Evolutionary conservation across 2,797 vertebrate species (phyloP), one percentile per base, ranked within the genome.

Genomic region (Esox masquinongy): DNA sequence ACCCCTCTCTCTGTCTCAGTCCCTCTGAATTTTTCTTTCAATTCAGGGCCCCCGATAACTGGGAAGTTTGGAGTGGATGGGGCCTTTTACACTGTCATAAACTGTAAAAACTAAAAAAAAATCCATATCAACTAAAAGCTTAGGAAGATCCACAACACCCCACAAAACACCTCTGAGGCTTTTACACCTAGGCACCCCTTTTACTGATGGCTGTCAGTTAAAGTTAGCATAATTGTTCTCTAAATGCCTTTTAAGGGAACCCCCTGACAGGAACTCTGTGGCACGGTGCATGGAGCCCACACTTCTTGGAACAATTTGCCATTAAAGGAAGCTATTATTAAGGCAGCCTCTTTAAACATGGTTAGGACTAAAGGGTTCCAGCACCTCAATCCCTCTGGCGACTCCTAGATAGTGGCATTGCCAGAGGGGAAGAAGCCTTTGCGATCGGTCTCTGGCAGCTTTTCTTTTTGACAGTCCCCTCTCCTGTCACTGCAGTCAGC

Each of bases 401-500:
- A 80, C 78, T 68, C 72, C 43, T 22, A 56, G 47, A 78, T 63
- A 68, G 59, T 68, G 71, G 43, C 49, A 72, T 64, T 80, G 74
- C 80, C 82, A 77, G 77, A 5, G 51, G 17, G 24, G 29, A 50
- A 68, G 11, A 61, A 75, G 66, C 74, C 11, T 16, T 77, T 78
- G 77, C 70, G 81, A 82, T 78, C 79, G 63, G 74, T 85, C 56
- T 64, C 26, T 71, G 76, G 75, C 74, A 80, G 83, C 73, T 75
- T 1, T 59, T 59, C n/a, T n/a, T 59, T 59, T 53, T 53, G 51
- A 59, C n/a, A 59, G 43, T n/a, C 4, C 22, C 71, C 80, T 83
- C 74, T 79, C 61, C 77, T 78, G 80, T 83, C 82, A 73, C 47
- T 79, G 81, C 67, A 80, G 72, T 83, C 77, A 70, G 64, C 66